phyloP scores from a whole-genome alignment of 2,113 vertebrate genomes.

The Rhadina sibilatrix region DNA sequence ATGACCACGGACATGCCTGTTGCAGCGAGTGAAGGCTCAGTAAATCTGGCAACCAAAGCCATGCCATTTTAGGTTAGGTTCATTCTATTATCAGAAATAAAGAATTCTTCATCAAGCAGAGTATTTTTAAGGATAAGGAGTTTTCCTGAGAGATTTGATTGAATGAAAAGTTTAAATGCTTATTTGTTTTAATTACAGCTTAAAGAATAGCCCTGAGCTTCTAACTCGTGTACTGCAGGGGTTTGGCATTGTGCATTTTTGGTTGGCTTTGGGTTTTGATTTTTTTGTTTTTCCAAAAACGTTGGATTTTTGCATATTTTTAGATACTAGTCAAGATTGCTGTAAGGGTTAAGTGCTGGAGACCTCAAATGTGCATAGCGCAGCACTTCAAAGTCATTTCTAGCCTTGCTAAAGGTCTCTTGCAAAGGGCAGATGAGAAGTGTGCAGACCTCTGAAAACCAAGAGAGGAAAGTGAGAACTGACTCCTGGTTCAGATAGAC shows the following conservation, averaged over 20 bases:
- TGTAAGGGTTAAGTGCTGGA: neutral
- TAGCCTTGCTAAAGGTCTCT: neutral
- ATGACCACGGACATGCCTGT: neutral
- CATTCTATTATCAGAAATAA: neutral
- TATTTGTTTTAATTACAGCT: neutral
- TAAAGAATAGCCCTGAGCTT: neutral
- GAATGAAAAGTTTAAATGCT: neutral
- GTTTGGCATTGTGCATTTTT: fast-evolving
- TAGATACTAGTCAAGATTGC: neutral
- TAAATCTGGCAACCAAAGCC: neutral
- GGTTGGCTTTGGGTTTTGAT: neutral
- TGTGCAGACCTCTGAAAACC: neutral
- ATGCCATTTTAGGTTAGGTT: neutral
- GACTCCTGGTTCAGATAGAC: neutral
- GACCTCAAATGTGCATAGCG: neutral
- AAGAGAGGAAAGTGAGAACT: neutral
- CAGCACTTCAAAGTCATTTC: neutral
- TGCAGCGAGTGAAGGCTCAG: neutral
- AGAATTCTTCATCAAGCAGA: neutral
- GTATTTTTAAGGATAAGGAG: neutral
- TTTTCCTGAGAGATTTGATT: neutral
- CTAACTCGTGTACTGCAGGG: neutral
- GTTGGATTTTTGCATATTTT: neutral
- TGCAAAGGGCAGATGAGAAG: neutral
- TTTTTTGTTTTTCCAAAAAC: neutral